Evolutionary conservation across 2,113 vertebrate species (phyloP), one percentile per base, ranked within the genome.

Genomic region (Microtus pennsylvanicus): DNA sequence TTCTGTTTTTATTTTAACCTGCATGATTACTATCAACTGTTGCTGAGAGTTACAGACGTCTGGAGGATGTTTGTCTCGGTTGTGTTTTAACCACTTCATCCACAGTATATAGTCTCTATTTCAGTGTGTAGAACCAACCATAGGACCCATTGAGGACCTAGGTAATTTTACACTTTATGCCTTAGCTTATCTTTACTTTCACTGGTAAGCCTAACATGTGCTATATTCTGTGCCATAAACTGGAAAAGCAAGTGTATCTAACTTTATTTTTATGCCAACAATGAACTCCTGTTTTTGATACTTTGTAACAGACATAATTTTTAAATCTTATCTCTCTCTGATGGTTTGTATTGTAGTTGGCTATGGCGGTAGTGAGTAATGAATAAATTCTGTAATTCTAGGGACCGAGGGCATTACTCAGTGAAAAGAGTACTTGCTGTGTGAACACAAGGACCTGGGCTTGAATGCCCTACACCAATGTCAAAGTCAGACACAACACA

Each of bases 251-350:
- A 63, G n/a, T 61, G 67, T 89, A 67, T 6, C 9, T 7, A 74
- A 7, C 91, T 81, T 94, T 55, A 55, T 75, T 95, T 91, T 74
- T 82, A 82, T 8, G 83, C 63, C 4, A 82, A 76, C 88, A 80
- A 77, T 83, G 38, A 88, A 16, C 65, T 67, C 6, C 14, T 9
- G 22, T 67, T 89, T 86, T 89, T 69, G 42, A 33, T 45, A 67
- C 42, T 45, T 89, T 89, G 35, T 76, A 10, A 3, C 61, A 4
- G 19, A 28, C 16, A 22, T 30, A 28, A 42, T 75, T 42, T 9
- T 58, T 55, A 58, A 42, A 19, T 50, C 87, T 70, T 55, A 17
- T n/a, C n/a, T 74, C 55, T 52, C 22, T 74, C 55, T 42, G 67
- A 16, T 16, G 30, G 24, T 61, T 69, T 55, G 8, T 61, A 35